Percentiles rank a stretch among this genome's conserved stretches.
These are phyloP conservation scores for Cerastis rubricosa DNA, from an alignment of 2,888 invertebrate species.

Conservation along the genomic window DNA sequence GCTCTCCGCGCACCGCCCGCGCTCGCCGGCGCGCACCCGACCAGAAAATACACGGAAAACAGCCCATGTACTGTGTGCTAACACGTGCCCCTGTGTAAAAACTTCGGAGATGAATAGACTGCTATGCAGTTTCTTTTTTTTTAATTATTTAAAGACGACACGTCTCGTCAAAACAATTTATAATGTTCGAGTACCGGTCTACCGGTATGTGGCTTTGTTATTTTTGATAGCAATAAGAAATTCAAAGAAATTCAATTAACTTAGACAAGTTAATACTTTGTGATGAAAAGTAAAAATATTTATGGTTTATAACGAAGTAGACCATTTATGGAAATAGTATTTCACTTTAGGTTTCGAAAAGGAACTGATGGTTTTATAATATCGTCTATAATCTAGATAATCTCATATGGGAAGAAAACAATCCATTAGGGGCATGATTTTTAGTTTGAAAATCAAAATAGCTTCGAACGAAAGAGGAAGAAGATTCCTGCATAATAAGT, in stretches of 20 bases:
- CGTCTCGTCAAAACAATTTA: slow-evolving; percentile 47
- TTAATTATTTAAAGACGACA: slow-evolving; percentile 25
- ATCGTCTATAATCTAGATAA: background rate
- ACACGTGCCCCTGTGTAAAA: slow-evolving; percentile 88
- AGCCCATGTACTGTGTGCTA: slow-evolving; percentile 82
- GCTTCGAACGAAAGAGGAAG: background rate
- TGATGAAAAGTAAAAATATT: background rate
- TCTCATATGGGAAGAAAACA: background rate
- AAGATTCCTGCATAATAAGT: background rate
- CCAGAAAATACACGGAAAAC: slow-evolving; percentile 89
- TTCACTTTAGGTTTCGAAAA: background rate
- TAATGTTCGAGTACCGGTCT: slow-evolving; percentile 18
- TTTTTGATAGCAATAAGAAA: background rate
- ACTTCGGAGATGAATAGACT: slow-evolving; percentile 79
- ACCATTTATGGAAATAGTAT: background rate
- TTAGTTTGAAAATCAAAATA: background rate
- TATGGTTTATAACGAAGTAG: background rate
- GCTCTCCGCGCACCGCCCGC: slow-evolving; percentile 70
- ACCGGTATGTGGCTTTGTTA: background rate
- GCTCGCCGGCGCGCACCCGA: slow-evolving; percentile 75
- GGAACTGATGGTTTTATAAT: background rate
- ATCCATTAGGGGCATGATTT: background rate
- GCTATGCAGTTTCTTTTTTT: slow-evolving; percentile 76
- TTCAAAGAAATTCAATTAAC: background rate
- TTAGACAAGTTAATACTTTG: background rate